Evolutionary conservation across 2,888 invertebrate species (phyloP), one percentile per base, ranked within the genome.

Genomic region (Mesoligia furuncula): DNA sequence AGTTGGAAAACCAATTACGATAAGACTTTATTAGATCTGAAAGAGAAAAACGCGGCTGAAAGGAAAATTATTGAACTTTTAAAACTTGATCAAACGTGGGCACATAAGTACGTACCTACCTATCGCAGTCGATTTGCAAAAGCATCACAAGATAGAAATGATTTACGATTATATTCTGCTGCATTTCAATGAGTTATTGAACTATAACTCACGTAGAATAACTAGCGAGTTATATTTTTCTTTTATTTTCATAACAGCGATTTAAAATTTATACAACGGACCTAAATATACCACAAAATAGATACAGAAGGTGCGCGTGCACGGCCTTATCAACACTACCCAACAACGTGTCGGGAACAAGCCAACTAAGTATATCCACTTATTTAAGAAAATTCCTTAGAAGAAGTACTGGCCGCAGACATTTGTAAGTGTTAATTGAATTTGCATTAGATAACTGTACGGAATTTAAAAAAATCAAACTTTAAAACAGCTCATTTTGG

Each of bases 1-100:
- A 88, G 74, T 88, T 76, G 72, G 85, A 85, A 79, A 88, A 85
- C 73, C 85, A 87, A 88, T 88, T 85, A 86, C 72, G 73, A 71
- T 82, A 83, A 81, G 79, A 72, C 78, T 86, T 87, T 78, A 76
- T 82, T 82, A 73, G 74, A 74, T 81, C 71, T 67, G 36, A 66
- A 36, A 73, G 70, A 72, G 61, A 66, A 75, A 68, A 79, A 51
- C 36, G 20, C 68, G 45, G 24, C 66, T 42, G 17, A 68, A 45
- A 81, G 42, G 31, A 62, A 65, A 57, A 73, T 72, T 54, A 66
- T 66, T 62, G 20, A 73, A 72, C 36, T 79, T 66, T 42, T 20
- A 36, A 48, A 79, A 84, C 9, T 73, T 73, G 51, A 79, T 83
- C 51, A 68, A 27, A 78, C 71, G 67, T 68, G n/a, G 81, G 48